Evolutionary conservation across 2,797 vertebrate genomes (phyloP).

Genomic region (Valencia hispanica): DNA sequence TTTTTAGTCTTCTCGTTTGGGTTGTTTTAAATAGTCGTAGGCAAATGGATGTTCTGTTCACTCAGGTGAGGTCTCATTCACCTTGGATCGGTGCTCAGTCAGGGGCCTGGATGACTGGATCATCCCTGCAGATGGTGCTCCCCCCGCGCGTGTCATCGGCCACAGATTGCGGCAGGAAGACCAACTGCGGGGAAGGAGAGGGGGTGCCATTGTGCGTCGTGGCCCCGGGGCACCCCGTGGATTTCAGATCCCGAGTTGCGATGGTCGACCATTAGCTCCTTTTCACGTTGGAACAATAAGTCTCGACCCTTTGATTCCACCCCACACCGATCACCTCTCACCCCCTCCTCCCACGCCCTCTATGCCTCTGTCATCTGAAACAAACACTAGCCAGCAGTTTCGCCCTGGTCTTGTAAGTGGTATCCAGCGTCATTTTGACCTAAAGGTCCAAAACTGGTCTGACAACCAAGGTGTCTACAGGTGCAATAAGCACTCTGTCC

Average conservation of each 20-base stretch:
- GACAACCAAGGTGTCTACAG: slow-evolving; percentile 29
- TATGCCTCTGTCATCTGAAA: slow-evolving; percentile 51
- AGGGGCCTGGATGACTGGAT: slow-evolving; percentile 39
- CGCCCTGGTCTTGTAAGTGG: slow-evolving; percentile 39
- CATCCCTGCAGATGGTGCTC: slow-evolving; percentile 68
- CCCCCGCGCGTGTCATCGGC: slow-evolving; percentile 68
- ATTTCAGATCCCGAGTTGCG: slow-evolving; percentile 82
- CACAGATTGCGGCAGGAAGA: slow-evolving; percentile 85
- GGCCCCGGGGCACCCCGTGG: slow-evolving; percentile 81
- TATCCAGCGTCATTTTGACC: slow-evolving; percentile 36
- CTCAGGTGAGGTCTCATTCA: slow-evolving; percentile 62
- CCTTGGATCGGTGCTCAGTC: slow-evolving; percentile 45
- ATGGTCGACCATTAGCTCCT: slow-evolving; percentile 87
- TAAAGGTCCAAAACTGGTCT: slow-evolving; percentile 46
- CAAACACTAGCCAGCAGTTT: slow-evolving; percentile 73
- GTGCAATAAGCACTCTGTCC: slow-evolving; percentile 13
- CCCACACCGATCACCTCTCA: slow-evolving; percentile 58
- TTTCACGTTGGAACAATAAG: slow-evolving; percentile 85
- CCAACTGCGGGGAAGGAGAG: slow-evolving; percentile 78
- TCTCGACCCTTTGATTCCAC: slow-evolving; percentile 83
- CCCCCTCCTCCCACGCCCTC: slow-evolving; percentile 3
- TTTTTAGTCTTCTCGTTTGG: too few species aligned
- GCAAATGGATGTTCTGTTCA: neutral
- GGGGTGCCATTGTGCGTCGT: slow-evolving; percentile 74
- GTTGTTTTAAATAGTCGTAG: neutral